Evolutionary conservation across 64 coral and sea anemone genomes (phyloP).

Genomic region (Montipora sp.): DNA sequence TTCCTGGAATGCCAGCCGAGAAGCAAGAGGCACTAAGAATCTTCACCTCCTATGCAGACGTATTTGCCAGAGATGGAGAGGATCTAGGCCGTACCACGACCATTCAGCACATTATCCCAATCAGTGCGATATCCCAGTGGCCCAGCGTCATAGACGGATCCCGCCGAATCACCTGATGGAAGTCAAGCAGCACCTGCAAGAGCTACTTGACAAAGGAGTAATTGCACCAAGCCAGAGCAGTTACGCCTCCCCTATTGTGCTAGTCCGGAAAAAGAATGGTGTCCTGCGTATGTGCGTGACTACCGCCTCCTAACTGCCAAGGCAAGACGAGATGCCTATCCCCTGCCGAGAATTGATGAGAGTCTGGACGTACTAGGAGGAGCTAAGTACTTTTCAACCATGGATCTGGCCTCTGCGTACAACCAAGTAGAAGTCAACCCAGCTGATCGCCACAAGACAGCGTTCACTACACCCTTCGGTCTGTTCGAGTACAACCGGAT

Average conservation of each 20-base stretch:
- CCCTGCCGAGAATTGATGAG: too few relatives aligned
- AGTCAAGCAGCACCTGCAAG: constrained; percentile 72
- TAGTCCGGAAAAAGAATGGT: too few relatives aligned
- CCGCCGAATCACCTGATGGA: constrained; percentile 40
- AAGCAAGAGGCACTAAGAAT: constrained; percentile 40
- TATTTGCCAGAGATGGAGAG: constrained; percentile 17
- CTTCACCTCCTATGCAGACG: constrained; percentile 25
- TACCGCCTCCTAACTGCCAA: too few relatives aligned
- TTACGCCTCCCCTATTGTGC: too few relatives aligned
- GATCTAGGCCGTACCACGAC: constrained; percentile 56
- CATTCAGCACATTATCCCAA: constrained; percentile 33
- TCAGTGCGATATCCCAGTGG: constrained; percentile 27
- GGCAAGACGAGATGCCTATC: too few relatives aligned
- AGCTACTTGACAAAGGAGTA: too few relatives aligned
- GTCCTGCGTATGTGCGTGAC: too few relatives aligned
- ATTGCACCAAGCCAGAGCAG: too few relatives aligned
- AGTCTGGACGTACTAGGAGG: too few relatives aligned
- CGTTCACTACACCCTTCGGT: constrained; percentile 56
- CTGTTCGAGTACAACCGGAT: constrained; percentile 58
- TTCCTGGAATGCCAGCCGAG: constrained; percentile 37
- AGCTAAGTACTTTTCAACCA: too few relatives aligned
- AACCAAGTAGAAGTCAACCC: constrained; percentile 40
- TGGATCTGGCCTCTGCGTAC: constrained; percentile 32
- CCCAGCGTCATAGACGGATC: constrained; percentile 34
- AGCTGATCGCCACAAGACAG: constrained; percentile 46